A percentile compares a stretch with the other conserved stretches of the same genome.
Evolutionary conservation across 2,888 invertebrate genomes (phyloP).

Genomic region (Ornithoptera priamus): DNA sequence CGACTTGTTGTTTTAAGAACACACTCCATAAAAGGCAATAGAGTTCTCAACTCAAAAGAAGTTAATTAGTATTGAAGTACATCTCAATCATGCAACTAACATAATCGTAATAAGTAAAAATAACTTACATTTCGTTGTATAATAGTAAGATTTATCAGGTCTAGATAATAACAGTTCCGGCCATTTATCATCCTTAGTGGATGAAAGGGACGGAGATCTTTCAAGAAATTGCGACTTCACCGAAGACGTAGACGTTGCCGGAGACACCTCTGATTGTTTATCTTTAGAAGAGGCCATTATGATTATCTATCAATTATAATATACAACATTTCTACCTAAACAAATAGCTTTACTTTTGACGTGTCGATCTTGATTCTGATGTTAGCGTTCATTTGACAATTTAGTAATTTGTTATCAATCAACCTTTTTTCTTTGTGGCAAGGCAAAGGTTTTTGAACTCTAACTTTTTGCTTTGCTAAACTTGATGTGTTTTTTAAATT

Average conservation of each 20-base stretch:
- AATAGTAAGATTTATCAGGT: slow-evolving; percentile 69
- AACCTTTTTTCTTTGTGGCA: background rate
- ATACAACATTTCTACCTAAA: slow-evolving; percentile 43
- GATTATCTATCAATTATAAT: slow-evolving; percentile 40
- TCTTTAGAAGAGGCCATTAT: slow-evolving; percentile 65
- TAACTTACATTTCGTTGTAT: slow-evolving; percentile 65
- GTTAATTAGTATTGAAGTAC: too few relatives aligned
- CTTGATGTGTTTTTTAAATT: too few relatives aligned
- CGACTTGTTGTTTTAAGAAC: too few relatives aligned
- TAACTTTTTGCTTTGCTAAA: too few relatives aligned
- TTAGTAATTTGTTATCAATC: slow-evolving; percentile 1
- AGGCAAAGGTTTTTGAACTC: too few relatives aligned
- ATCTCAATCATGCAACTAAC: too few relatives aligned
- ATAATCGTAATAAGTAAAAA: too few relatives aligned
- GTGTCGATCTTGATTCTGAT: slow-evolving; percentile 1
- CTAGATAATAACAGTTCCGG: slow-evolving; percentile 72
- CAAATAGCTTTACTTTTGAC: slow-evolving; percentile 23
- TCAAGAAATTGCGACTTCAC: slow-evolving; percentile 57
- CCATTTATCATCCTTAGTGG: slow-evolving; percentile 71
- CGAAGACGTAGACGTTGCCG: slow-evolving; percentile 62
- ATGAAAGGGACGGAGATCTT: slow-evolving; percentile 65
- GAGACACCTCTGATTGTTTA: slow-evolving; percentile 54
- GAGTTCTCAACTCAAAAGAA: too few relatives aligned
- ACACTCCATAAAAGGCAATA: too few relatives aligned
- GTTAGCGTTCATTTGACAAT: background rate